Conservation (phyloP, 2,888 invertebrate species). For the Phoenoteleia sp. region DNA sequence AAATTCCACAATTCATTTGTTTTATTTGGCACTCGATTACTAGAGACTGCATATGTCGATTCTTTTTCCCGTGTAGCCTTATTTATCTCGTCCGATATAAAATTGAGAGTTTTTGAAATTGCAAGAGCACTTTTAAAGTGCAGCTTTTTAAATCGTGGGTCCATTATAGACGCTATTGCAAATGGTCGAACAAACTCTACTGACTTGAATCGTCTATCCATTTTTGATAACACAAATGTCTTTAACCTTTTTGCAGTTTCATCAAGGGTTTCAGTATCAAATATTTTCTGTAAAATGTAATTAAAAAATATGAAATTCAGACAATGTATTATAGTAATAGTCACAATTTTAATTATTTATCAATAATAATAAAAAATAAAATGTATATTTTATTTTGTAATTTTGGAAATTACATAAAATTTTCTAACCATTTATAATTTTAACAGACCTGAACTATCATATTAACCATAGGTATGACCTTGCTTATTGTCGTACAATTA, state of each 20-base stretch:
- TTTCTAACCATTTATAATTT: neutral
- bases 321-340: neutral
- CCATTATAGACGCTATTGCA: constrained; percentile 59
- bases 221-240: constrained; percentile 13
- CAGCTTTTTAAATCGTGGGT: constrained; percentile 71
- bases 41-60: no score
- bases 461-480: constrained; percentile 79
- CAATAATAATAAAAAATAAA: constrained; percentile 13
- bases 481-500: constrained; percentile 79
- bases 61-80: no score
- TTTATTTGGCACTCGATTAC: no score
- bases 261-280: neutral
- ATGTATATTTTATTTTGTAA: neutral
- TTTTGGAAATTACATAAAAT: neutral
- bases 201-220: constrained; percentile 28
- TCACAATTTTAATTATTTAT: no score
- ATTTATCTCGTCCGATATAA: no score
- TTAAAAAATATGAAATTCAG: no score
- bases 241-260: neutral
- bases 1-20: no score
- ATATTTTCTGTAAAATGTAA: no score
- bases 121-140: constrained; percentile 57
- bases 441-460: constrained; percentile 31
- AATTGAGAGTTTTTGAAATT: neutral
- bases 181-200: constrained; percentile 32